A percentile compares a stretch with the other conserved stretches of the same genome.
phyloP scores from a whole-genome alignment of 2,113 vertebrate genomes.

The Carassius gibelio region DNA sequence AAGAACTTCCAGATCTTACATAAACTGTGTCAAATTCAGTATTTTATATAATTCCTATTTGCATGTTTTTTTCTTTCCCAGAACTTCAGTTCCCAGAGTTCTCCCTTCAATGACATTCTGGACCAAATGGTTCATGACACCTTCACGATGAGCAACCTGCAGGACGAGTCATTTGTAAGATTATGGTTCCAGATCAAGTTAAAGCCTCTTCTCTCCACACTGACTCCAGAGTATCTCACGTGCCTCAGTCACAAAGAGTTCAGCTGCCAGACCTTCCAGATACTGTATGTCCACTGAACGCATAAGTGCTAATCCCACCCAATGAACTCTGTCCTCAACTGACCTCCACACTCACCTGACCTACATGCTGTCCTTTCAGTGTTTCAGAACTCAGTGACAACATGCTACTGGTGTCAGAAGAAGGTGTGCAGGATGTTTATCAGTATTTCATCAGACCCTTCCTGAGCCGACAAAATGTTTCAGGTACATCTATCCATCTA shows the following conservation, averaged over 20 bases:
- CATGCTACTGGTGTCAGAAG: conserved; percentile 49
- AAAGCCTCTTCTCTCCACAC: conserved; percentile 63
- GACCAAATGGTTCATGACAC: conserved; percentile 38
- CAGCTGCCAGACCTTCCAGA: conserved; percentile 73
- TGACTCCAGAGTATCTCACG: conserved; percentile 62
- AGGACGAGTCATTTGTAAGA: conserved; percentile 65
- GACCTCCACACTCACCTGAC: neutral
- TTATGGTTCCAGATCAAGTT: conserved; percentile 76
- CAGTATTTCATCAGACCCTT: conserved; percentile 65
- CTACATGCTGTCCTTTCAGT: conserved; percentile 53
- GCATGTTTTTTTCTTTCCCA: too few relatives aligned
- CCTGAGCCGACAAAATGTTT: conserved; percentile 60
- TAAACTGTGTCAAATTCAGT: neutral
- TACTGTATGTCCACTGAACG: conserved; percentile 65
- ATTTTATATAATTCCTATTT: too few relatives aligned
- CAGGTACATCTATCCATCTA: conserved; percentile 55
- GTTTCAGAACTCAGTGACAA: conserved; percentile 63
- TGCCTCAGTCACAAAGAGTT: conserved; percentile 78
- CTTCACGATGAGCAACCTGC: conserved; percentile 63
- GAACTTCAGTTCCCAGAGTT: conserved; percentile 66
- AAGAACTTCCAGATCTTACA: neutral
- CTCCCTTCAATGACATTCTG: conserved; percentile 65
- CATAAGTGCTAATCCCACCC: neutral
- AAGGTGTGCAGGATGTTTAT: conserved; percentile 58
- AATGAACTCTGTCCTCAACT: too few relatives aligned